Evolutionary conservation across 2,113 vertebrate genomes (phyloP).

Genomic region (Prinia subflava): DNA sequence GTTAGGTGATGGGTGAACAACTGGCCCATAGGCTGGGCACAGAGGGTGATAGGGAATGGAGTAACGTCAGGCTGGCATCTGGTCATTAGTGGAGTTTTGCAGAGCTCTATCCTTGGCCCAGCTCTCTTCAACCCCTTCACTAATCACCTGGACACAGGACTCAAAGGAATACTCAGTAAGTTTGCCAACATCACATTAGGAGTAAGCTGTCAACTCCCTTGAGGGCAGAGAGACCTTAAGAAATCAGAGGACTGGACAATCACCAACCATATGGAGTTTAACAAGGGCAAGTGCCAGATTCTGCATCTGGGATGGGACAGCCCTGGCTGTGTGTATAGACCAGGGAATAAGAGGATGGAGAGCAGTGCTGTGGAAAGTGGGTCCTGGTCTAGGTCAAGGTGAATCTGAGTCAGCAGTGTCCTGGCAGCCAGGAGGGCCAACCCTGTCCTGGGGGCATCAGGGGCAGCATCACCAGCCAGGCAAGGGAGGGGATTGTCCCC

Average conservation of each 20-base stretch:
- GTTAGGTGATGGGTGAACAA: not conserved
- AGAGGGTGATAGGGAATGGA: not conserved
- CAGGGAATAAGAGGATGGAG: not conserved
- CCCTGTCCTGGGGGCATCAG: accelerated
- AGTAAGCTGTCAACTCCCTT: not conserved
- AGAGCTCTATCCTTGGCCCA: not conserved
- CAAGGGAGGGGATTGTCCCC: not conserved
- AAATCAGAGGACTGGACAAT: too few species aligned
- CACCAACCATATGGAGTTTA: not conserved
- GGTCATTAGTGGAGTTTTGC: not conserved
- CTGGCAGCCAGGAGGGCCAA: not conserved
- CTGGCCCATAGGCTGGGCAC: not conserved
- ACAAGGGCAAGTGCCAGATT: not conserved
- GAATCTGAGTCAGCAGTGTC: not conserved
- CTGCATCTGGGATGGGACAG: not conserved
- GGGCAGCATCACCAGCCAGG: accelerated
- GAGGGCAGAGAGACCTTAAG: not conserved
- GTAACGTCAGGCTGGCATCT: not conserved
- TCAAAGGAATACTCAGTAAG: not conserved
- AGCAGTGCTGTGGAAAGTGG: not conserved
- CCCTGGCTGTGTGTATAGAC: too few species aligned
- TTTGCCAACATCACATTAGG: not conserved
- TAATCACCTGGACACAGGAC: not conserved
- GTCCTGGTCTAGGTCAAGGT: accelerated
- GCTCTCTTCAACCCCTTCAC: not conserved